A percentile compares a stretch with the other conserved stretches of the same genome.
Evolutionary conservation across 2,113 vertebrate species (phyloP).

Genomic region (Orycteropus afer): DNA sequence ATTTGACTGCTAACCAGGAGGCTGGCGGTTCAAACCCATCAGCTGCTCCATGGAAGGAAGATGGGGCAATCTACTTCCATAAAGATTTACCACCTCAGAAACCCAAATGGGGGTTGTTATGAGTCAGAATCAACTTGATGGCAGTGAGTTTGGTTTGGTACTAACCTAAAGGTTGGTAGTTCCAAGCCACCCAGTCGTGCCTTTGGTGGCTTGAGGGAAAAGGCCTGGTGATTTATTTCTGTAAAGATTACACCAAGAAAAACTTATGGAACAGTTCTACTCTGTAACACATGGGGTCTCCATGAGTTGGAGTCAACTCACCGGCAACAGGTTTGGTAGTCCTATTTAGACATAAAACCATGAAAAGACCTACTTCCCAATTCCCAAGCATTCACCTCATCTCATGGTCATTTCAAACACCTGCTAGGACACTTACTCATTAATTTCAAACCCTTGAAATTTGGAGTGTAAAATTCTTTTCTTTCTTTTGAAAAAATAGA

Average conservation of each 20-base stretch:
- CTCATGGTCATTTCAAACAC: neutral
- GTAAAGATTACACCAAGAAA: neutral
- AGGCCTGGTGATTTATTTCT: neutral
- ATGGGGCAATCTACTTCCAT: too few species aligned
- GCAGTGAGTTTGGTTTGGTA: too few species aligned
- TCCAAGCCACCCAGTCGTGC: neutral
- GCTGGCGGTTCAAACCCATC: too few species aligned
- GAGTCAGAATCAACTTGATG: too few species aligned
- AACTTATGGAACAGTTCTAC: neutral
- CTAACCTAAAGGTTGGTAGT: neutral
- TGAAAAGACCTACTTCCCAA: neutral
- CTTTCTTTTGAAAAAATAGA: constrained; percentile 8
- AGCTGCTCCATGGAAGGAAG: too few species aligned
- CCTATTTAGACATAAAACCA: constrained; percentile 16
- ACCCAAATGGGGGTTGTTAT: too few species aligned
- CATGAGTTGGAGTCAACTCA: neutral
- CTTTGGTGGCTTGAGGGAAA: neutral
- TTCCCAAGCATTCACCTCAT: neutral
- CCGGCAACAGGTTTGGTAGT: neutral
- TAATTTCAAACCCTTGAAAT: neutral
- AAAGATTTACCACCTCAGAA: too few species aligned
- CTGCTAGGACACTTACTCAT: neutral
- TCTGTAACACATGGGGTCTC: neutral
- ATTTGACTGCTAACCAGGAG: too few species aligned
- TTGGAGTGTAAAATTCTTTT: neutral